Percentiles rank a stretch among this genome's conserved stretches.
Conservation (phyloP, 1,140 invertebrate species). For the Zaprionus davidi region DNA sequence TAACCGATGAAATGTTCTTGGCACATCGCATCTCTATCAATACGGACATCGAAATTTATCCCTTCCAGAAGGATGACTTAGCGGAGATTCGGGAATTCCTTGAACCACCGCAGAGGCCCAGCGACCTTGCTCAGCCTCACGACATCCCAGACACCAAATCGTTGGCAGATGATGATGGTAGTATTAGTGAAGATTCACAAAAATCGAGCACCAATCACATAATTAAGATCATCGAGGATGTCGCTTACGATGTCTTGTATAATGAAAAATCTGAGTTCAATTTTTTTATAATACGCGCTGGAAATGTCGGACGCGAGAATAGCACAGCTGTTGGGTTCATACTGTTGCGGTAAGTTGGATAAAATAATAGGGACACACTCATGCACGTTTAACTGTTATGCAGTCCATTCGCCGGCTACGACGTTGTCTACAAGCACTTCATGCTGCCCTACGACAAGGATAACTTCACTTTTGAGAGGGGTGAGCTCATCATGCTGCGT, state of each 20-base stretch:
- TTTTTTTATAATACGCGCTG: constrained; percentile 51
- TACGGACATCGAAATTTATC: constrained; percentile 46
- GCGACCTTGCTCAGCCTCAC: not conserved
- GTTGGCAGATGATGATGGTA: too few relatives aligned
- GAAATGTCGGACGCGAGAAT: constrained; percentile 12
- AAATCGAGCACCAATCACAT: not conserved
- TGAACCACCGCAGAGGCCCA: not conserved
- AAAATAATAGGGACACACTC: too few relatives aligned
- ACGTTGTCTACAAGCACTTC: constrained; percentile 39
- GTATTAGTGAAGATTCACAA: too few relatives aligned
- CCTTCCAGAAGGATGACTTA: constrained; percentile 34
- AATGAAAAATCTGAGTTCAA: constrained; percentile 40
- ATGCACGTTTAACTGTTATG: too few relatives aligned
- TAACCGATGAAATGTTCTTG: constrained; percentile 51
- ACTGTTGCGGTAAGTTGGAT: constrained; percentile 40
- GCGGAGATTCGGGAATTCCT: constrained; percentile 29
- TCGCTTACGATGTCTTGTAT: constrained; percentile 16
- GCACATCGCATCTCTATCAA: constrained; percentile 58
- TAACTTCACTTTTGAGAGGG: constrained; percentile 43
- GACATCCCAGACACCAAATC: too few relatives aligned
- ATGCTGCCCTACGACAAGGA: constrained; percentile 46
- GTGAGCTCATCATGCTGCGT: constrained; percentile 56
- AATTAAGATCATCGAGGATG: constrained; percentile 2
- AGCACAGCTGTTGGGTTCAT: constrained; percentile 60
- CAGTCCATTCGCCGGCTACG: constrained; percentile 51